A percentile compares a stretch with the other conserved stretches of the same genome.
phyloP scores from a whole-genome alignment of 2,113 vertebrate species.

The Erinaceus europaeus region DNA sequence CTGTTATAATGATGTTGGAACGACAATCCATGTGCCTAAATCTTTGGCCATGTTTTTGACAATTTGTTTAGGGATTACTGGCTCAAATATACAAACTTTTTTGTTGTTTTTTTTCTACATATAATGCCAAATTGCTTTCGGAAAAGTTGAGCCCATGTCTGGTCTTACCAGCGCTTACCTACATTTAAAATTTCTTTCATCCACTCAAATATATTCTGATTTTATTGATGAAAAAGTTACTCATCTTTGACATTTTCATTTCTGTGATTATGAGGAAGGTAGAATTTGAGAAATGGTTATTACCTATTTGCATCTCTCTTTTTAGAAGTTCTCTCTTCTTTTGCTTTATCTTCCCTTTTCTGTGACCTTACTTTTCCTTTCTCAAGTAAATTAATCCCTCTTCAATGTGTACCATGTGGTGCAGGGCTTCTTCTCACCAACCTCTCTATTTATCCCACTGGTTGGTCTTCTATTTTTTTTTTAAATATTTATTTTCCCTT shows the following conservation, averaged over 20 bases:
- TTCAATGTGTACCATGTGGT: neutral
- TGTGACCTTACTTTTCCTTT: no score
- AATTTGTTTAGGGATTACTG: slow-evolving; percentile 14
- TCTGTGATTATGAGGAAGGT: neutral
- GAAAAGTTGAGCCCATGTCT: neutral
- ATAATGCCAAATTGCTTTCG: slow-evolving; percentile 4
- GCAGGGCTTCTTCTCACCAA: neutral
- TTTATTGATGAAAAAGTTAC: neutral
- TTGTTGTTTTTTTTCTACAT: neutral
- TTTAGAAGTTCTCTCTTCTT: neutral
- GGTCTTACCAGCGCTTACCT: neutral
- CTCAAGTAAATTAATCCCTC: neutral
- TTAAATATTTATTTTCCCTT: no score
- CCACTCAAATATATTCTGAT: neutral
- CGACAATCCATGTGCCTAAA: neutral
- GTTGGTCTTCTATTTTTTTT: no score
- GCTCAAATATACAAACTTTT: neutral
- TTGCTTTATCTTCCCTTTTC: neutral
- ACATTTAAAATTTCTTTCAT: neutral
- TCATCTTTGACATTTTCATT: neutral
- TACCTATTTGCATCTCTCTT: neutral
- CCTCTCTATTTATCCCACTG: no score
- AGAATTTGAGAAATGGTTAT: neutral
- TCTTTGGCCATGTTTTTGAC: slow-evolving; percentile 41
- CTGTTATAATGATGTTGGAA: neutral